Percentiles rank a stretch among this genome's conserved stretches.
phyloP scores from a whole-genome alignment of 2,888 invertebrate genomes.

The Sinotaia quadrata region DNA sequence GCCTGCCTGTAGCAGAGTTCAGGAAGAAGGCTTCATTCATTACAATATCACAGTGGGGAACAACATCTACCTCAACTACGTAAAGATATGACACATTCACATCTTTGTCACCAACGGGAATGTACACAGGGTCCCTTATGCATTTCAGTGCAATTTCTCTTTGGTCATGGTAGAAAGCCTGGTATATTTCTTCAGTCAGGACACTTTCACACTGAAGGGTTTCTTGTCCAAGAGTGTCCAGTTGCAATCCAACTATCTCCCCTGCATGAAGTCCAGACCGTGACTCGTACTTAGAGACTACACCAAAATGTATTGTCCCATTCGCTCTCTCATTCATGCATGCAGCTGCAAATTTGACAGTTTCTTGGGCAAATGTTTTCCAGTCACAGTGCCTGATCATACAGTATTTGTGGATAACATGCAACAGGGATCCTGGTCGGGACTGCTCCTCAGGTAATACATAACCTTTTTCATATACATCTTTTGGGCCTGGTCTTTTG shows the following conservation, averaged over 20 bases:
- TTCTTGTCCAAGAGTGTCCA: no score
- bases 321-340: conserved; percentile 33
- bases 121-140: conserved; percentile 39
- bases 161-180: conserved; percentile 33
- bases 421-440: conserved; percentile 27
- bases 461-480: conserved; percentile 7
- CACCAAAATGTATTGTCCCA: conserved; percentile 39
- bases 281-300: conserved; percentile 15
- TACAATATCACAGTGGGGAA: conserved; percentile 33
- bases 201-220: conserved; percentile 19
- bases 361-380: not conserved
- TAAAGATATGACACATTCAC: conserved; percentile 6
- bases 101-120: conserved; percentile 31
- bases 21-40: conserved; percentile 34
- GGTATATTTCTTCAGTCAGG: conserved; percentile 27
- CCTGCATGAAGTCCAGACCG: conserved; percentile 22
- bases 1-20: conserved; percentile 5
- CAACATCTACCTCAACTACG: conserved; percentile 45
- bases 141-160: conserved; percentile 33
- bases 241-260: conserved; percentile 34
- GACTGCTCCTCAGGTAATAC: conserved; percentile 13
- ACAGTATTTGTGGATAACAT: conserved; percentile 10
- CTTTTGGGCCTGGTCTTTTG: not conserved
- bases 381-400: not conserved
- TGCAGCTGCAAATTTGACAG: conserved; percentile 31